Evolutionary conservation across 2,888 invertebrate genomes (phyloP), one percentile per base, ranked within the genome.

Genomic region (Perizoma flavofasciatum): DNA sequence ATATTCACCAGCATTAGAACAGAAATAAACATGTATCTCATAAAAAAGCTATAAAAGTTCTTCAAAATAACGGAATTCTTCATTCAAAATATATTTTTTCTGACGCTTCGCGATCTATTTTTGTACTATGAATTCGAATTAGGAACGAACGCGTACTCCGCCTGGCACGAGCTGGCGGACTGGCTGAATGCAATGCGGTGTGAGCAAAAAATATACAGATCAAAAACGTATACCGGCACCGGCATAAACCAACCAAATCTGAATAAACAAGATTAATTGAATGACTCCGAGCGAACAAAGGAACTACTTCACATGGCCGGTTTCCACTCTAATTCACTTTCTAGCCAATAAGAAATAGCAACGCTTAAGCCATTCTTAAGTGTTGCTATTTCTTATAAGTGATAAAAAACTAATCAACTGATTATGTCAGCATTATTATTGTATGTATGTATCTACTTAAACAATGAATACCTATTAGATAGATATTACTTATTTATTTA

Each of bases 181-280:
- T 88, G 86, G 79, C 81, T 69, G 69, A 53, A 44, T 56, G 55
- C 46, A 57, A 37, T 51, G 54, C 55, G 71, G 3, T 22, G 22
- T 22, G 22, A 22, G 22, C 22, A 22, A 22, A 74, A 77, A 81
- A 83, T 43, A 52, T 49, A 55, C 50, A 79, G 82, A 83, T 83
- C 77, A 83, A 79, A 84, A 55, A 82, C 82, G 83, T 79, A 22
- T 22, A 22, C 22, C 22, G 22, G 22, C 22, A 84, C 88, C 81
- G 82, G 86, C 80, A 80, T 85, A 80, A 88, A 74, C 88, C 89
- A 79, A 84, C 88, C 78, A 69, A 86, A 81, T 86, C 78, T 67
- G 73, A 85, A 79, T 78, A 75, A 75, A 78, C 78, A 75, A 74
- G 71, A 77, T 75, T 77, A 81, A 77, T 77, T 73, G 49, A 77